Conservation (phyloP, 2,888 invertebrate genomes). For the Pandemis corylana region DNA sequence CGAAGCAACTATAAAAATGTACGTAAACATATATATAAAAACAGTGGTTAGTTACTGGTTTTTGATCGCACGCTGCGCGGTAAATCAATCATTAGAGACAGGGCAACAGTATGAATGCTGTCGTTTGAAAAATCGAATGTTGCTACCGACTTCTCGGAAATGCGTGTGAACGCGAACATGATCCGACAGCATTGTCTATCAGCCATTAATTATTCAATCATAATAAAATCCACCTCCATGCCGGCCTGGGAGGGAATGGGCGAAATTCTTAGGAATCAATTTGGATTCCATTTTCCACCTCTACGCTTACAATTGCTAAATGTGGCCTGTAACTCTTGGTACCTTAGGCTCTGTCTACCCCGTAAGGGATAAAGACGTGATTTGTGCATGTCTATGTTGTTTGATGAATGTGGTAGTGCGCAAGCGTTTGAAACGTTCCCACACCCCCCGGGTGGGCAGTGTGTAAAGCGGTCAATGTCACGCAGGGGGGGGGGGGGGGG, state of each 20-base stretch:
- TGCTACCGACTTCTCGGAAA: neutral
- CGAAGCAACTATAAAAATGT: too few species aligned
- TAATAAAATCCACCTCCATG: too few species aligned
- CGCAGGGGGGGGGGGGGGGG: constrained; percentile 41
- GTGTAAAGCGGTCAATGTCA: constrained; percentile 50
- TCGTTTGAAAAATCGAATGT: neutral
- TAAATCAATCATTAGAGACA: constrained; percentile 4
- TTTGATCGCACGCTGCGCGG: neutral
- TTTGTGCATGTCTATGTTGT: too few species aligned
- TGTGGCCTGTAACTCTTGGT: too few species aligned
- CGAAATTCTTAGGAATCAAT: too few species aligned
- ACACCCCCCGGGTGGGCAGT: neutral
- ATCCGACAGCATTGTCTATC: neutral
- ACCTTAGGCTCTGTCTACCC: too few species aligned
- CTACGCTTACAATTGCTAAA: too few species aligned
- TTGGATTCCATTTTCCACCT: too few species aligned
- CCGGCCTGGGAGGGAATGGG: too few species aligned
- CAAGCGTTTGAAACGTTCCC: neutral
- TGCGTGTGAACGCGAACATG: neutral
- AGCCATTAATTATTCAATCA: neutral
- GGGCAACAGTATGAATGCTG: too few species aligned
- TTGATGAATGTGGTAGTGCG: neutral
- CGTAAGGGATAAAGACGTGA: too few species aligned
- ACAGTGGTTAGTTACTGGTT: neutral
- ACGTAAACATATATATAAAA: too few species aligned